Percentiles rank a stretch among this genome's conserved stretches.
phyloP scores from a whole-genome alignment of 2,797 vertebrate species.

The Hephaestus fuliginosus region DNA sequence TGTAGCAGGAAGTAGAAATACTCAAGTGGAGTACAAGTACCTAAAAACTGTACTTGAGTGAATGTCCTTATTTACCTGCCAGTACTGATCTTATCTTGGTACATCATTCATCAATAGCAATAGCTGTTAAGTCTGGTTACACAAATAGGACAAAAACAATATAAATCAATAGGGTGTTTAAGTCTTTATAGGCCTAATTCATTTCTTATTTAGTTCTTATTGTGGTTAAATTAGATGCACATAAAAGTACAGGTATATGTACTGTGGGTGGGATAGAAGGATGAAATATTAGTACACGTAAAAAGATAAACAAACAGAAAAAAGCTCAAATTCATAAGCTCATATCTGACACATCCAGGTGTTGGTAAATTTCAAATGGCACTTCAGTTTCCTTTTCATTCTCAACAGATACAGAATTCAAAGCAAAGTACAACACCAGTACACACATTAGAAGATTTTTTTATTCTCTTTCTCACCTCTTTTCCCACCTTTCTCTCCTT shows the following conservation, averaged over 20 bases:
- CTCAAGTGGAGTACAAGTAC: background rate
- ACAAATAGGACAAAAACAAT: background rate
- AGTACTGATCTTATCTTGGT: background rate
- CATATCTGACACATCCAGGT: background rate
- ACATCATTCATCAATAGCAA: too few relatives aligned
- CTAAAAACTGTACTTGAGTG: background rate
- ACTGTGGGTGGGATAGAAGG: background rate
- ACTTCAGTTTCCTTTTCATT: background rate
- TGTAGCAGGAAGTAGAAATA: background rate
- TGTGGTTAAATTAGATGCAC: background rate
- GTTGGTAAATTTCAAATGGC: too few relatives aligned
- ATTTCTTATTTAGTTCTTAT: background rate
- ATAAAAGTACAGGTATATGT: background rate
- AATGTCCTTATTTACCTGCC: background rate
- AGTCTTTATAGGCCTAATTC: background rate
- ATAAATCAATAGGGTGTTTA: background rate
- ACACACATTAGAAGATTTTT: too few relatives aligned
- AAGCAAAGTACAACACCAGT: background rate
- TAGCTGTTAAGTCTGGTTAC: background rate
- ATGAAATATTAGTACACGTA: background rate
- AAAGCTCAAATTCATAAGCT: background rate
- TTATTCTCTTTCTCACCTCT: background rate
- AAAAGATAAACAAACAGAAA: background rate
- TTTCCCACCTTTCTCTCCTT: background rate
- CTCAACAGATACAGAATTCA: background rate